Conservation (phyloP, 2,797 vertebrate species). For the Oryzias dopingdopingensis region DNA sequence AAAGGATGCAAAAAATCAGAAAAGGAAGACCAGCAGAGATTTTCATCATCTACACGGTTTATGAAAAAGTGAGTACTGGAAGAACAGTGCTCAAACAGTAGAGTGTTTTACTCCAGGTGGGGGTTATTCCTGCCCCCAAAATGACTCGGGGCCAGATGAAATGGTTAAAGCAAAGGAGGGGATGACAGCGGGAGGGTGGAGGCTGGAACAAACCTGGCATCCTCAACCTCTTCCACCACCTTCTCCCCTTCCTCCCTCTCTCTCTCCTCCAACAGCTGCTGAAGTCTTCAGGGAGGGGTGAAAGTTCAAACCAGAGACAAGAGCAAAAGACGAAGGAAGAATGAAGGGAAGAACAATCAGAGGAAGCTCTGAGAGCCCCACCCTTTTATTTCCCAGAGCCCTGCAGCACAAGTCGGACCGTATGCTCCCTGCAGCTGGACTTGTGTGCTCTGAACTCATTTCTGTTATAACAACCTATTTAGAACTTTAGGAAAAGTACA, state of each 20-base stretch:
- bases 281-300: conserved; percentile 91
- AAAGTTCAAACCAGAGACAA: conserved; percentile 82
- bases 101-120: conserved; percentile 49
- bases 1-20: neutral
- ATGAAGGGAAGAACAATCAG: conserved; percentile 83
- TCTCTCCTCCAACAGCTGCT: conserved; percentile 87
- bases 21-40: neutral
- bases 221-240: conserved; percentile 85
- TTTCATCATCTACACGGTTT: no score
- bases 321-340: conserved; percentile 79
- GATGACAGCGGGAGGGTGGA: conserved; percentile 53
- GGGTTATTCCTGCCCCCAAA: conserved; percentile 65
- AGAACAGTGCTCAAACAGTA: conserved; percentile 15
- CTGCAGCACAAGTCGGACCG: neutral
- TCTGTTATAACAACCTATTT: no score
- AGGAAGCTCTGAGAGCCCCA: conserved; percentile 51
- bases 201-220: conserved; percentile 89
- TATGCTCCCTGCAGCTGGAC: no score
- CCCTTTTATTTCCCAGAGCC: neutral
- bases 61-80: conserved; percentile 3
- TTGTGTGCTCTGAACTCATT: no score
- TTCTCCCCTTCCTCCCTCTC: conserved; percentile 82
- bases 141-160: conserved; percentile 73
- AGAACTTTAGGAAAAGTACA: no score
- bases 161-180: conserved; percentile 45